A percentile compares a stretch with the other conserved stretches of the same genome.
These are phyloP conservation scores for Carassius auratus DNA, from an alignment of 2,113 vertebrate species.

Conservation along the genomic window DNA sequence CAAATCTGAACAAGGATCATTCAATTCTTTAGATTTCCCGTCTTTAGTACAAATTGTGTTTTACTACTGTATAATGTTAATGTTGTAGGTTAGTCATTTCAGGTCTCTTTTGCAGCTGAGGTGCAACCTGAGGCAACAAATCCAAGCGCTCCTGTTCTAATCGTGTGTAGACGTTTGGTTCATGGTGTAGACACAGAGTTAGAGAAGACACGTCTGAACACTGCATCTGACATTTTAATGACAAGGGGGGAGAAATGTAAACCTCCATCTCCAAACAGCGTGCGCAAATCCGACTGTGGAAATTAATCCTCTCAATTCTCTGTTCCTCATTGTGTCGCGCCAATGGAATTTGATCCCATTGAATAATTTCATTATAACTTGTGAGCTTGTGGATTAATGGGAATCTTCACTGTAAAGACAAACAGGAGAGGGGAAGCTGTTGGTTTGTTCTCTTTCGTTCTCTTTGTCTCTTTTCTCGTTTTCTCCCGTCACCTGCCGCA, in stretches of 20 bases:
- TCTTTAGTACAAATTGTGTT: neutral
- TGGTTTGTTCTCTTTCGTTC: neutral
- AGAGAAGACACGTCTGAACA: constrained; percentile 39
- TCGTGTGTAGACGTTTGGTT: neutral
- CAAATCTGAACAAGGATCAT: no score
- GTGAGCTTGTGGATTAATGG: constrained; percentile 67
- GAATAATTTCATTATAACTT: constrained; percentile 71
- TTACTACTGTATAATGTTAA: neutral
- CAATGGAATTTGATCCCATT: constrained; percentile 66
- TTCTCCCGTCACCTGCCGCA: constrained; percentile 23
- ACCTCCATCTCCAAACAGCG: constrained; percentile 62
- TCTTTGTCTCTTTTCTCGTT: constrained; percentile 19
- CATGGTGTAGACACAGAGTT: neutral
- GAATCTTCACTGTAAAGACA: constrained; percentile 57
- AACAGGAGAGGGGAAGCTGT: constrained; percentile 51
- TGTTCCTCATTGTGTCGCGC: constrained; percentile 63
- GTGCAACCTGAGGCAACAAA: neutral
- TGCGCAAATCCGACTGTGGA: constrained; percentile 62
- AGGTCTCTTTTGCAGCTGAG: neutral
- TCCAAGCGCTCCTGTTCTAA: neutral
- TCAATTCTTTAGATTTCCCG: neutral
- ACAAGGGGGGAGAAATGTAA: constrained; percentile 60
- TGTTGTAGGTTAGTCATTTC: neutral
- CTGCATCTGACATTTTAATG: constrained; percentile 60
- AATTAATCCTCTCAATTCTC: constrained; percentile 68